A percentile compares a stretch with the other conserved stretches of the same genome.
Evolutionary conservation across 2,113 vertebrate genomes (phyloP).

Genomic region (Forbesichthys papilliferus): DNA sequence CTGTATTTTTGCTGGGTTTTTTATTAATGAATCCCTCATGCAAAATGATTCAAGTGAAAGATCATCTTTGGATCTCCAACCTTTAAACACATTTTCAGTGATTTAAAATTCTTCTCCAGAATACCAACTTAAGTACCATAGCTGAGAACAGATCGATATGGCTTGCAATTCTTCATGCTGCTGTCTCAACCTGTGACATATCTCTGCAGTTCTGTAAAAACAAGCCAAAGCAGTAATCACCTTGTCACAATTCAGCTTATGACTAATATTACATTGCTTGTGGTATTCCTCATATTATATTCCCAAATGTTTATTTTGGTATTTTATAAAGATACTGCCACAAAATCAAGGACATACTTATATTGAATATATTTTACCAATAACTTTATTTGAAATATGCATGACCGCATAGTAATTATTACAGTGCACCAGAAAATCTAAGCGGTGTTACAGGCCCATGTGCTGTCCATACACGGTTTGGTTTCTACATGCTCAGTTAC

Average conservation of each 20-base stretch:
- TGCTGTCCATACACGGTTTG: too few species aligned
- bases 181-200: not conserved
- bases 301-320: too few species aligned
- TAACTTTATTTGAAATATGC: too few species aligned
- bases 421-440: too few species aligned
- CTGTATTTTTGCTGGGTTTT: not conserved
- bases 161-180: not conserved
- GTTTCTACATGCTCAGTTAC: too few species aligned
- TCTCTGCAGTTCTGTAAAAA: not conserved
- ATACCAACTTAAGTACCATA: not conserved
- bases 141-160: not conserved
- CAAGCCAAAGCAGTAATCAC: not conserved
- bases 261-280: not conserved
- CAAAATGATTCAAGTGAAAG: conserved; percentile 6
- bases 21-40: conserved; percentile 2
- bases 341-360: too few species aligned
- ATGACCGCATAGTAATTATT: too few species aligned
- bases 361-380: too few species aligned
- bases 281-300: too few species aligned
- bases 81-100: not conserved
- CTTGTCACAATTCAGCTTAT: conserved; percentile 35
- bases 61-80: not conserved
- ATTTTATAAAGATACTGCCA: too few species aligned
- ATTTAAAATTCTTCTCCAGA: not conserved
- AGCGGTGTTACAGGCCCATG: too few species aligned